Evolutionary conservation across 2,113 vertebrate genomes (phyloP), one percentile per base, ranked within the genome.

Genomic region (Tapirus terrestris): DNA sequence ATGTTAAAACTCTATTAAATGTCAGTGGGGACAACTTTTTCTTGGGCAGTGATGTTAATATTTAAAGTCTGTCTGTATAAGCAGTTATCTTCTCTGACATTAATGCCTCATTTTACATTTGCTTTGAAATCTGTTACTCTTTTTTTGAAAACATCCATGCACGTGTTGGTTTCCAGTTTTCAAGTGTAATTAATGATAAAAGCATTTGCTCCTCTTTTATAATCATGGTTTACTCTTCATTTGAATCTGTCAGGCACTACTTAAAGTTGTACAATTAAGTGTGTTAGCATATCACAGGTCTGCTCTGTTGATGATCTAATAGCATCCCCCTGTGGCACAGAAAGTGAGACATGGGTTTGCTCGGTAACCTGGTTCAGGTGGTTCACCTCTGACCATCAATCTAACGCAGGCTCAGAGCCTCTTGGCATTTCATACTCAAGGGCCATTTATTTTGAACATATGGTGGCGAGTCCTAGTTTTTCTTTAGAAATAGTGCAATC

Each of bases 171-270:
- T 92, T 82, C 90, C 89, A 90, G 73, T 92, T 95, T 90, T 86
- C 39, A 91, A 83, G 33, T 81, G 53, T 86, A 94, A 92, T 88
- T 85, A 97, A 86, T 76, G 65, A 48, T 91, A 45, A 94, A 93
- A 92, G 21, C 27, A 76, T 94, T 90, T 76, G n/a, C 31, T 93
- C 29, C 9, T 84, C 60, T 91, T 94, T 94, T 58, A 67, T 88
- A 90, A 80, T 48, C 60, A 65, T 67, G 65, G 53, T 75, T 96
- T 89, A 33, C 39, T 94, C 72, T 61, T 87, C 60, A 27, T 95
- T 77, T 96, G 87, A 95, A 87, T 92, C 75, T 96, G 67, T 95
- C 53, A 94, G 56, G 25, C 31, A 58, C 2, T 77, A 84, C 65
- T 94, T 90, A 85, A 91, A 93, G 68, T 63, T 89, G 72, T 16